Percentiles rank a stretch among this genome's conserved stretches.
Conservation (phyloP, 2,888 invertebrate genomes). For the Cosmorhoe ocellata region DNA sequence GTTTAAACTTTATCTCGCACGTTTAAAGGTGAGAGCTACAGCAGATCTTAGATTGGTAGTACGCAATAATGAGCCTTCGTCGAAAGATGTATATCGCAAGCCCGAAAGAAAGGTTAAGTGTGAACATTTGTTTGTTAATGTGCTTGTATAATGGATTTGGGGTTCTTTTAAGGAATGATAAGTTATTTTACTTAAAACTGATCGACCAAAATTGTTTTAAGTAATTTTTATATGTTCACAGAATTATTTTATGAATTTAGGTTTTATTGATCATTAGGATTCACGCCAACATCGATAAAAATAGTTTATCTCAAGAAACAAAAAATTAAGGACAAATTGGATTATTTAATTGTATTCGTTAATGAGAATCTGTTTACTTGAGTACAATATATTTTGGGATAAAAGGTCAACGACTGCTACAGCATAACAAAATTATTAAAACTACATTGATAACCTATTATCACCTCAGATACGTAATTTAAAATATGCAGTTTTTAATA, state of each 20-base stretch:
- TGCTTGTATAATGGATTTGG: conserved; percentile 75
- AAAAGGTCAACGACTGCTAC: conserved; percentile 7
- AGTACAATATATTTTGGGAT: conserved; percentile 1
- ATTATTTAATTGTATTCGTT: no score
- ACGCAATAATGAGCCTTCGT: conserved; percentile 73
- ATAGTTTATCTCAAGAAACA: no score
- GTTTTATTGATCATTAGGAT: not conserved
- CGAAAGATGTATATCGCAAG: conserved; percentile 73
- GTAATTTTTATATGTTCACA: conserved; percentile 12
- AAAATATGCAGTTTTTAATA: not conserved
- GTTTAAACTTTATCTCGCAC: conserved; percentile 36
- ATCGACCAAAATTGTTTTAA: conserved; percentile 31
- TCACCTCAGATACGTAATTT: conserved; percentile 6
- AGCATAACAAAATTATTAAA: conserved; percentile 20
- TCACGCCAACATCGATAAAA: not conserved
- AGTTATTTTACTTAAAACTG: conserved; percentile 56
- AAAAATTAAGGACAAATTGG: no score
- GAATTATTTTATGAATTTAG: conserved; percentile 4
- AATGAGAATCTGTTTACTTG: not conserved
- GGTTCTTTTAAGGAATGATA: conserved; percentile 68
- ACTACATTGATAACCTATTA: conserved; percentile 9
- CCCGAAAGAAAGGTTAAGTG: conserved; percentile 79
- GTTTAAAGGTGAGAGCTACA: conserved; percentile 18
- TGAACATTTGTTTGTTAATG: conserved; percentile 82
- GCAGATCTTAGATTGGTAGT: conserved; percentile 39